Evolutionary conservation across 2,888 invertebrate species (phyloP).

Genomic region (Anticlea derivata): DNA sequence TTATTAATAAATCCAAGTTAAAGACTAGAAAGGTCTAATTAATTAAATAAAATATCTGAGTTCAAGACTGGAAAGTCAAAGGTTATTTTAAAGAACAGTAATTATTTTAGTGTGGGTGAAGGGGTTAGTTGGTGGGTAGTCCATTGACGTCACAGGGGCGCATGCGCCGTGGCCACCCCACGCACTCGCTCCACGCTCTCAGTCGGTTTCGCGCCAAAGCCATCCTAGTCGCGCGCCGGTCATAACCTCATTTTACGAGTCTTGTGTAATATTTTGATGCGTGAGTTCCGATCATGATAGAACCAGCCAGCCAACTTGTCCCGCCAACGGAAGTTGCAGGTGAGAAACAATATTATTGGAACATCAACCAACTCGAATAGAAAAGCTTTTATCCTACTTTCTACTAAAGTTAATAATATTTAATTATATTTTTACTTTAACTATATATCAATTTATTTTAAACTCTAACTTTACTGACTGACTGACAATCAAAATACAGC

Average conservation of each 20-base stretch:
- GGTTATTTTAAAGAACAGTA: conserved; percentile 24
- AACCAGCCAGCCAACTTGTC: conserved; percentile 50
- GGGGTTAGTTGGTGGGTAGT: conserved; percentile 50
- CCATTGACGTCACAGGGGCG: conserved; percentile 68
- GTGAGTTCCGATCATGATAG: conserved; percentile 51
- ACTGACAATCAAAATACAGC: too few species aligned
- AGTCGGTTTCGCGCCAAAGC: conserved; percentile 76
- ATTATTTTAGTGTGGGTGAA: conserved; percentile 44
- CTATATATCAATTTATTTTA: too few species aligned
- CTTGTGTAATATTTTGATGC: conserved; percentile 33
- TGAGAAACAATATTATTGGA: conserved; percentile 43
- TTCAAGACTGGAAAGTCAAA: conserved; percentile 22
- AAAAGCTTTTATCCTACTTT: too few species aligned
- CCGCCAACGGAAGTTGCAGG: conserved; percentile 58
- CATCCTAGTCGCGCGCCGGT: conserved; percentile 62
- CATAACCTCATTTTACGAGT: conserved; percentile 61
- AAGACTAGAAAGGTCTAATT: too few species aligned
- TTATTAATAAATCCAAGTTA: too few species aligned
- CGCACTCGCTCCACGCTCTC: conserved; percentile 51
- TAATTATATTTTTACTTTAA: too few species aligned
- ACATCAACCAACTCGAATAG: background rate
- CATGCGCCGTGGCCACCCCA: conserved; percentile 68
- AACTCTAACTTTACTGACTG: too few species aligned
- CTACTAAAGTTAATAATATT: too few species aligned
- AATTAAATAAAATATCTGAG: too few species aligned